Conservation (phyloP, 2,888 invertebrate genomes). For the Tolmerus cingulatus region DNA sequence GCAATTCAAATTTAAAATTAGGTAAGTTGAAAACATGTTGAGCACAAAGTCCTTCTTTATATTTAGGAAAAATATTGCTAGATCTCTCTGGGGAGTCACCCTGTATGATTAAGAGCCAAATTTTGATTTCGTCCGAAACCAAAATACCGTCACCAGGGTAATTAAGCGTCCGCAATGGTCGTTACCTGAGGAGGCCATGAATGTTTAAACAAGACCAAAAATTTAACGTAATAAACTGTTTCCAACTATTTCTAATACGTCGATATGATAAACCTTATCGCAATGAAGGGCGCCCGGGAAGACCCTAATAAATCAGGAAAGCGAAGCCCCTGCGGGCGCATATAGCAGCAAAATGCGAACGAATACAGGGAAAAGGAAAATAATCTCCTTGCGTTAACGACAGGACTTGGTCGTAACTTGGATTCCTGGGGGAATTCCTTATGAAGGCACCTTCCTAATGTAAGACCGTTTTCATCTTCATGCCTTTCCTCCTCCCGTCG, state of each 20-base stretch:
- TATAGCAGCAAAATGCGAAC: slow-evolving; percentile 24
- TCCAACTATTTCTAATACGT: slow-evolving; percentile 34
- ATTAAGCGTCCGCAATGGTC: background rate
- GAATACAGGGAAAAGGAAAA: slow-evolving; percentile 35
- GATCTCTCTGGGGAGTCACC: background rate
- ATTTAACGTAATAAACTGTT: background rate
- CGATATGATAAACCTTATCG: slow-evolving; percentile 39
- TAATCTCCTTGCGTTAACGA: slow-evolving; percentile 47
- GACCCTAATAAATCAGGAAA: slow-evolving; percentile 48
- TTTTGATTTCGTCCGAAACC: background rate
- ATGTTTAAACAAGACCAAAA: background rate
- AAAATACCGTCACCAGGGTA: background rate
- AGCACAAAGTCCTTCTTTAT: background rate
- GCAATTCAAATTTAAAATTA: background rate
- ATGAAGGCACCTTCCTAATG: slow-evolving; percentile 41
- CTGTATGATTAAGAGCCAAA: background rate
- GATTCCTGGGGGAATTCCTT: slow-evolving; percentile 48
- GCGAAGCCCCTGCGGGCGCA: slow-evolving; percentile 43
- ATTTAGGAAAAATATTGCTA: background rate
- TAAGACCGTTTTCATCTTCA: slow-evolving; percentile 47
- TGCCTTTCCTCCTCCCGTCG: slow-evolving; percentile 13
- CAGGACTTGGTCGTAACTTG: slow-evolving; percentile 48
- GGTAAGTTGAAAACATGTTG: background rate
- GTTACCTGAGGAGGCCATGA: background rate
- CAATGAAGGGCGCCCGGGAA: background rate